phyloP scores from a whole-genome alignment of 2,113 vertebrate genomes.

The Podarcis raffonei region DNA sequence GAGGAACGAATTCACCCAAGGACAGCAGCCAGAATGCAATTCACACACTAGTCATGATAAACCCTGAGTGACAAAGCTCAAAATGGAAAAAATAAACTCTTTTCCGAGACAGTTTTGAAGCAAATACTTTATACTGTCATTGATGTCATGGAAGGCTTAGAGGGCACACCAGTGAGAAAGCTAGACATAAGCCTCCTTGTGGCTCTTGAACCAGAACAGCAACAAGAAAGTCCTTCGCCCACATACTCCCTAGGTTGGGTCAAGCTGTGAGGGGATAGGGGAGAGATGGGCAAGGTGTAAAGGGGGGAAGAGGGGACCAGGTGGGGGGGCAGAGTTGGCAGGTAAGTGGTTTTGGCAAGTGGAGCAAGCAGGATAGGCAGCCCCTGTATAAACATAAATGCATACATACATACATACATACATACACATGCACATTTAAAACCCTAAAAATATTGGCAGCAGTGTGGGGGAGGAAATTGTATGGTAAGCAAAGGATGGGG shows the following conservation, averaged over 20 bases:
- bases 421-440: too few species aligned
- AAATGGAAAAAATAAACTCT: neutral
- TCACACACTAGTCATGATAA: neutral
- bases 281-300: too few species aligned
- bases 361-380: neutral
- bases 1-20: neutral
- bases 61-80: neutral
- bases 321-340: neutral
- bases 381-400: conserved; percentile 23
- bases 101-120: neutral
- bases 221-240: neutral
- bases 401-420: neutral
- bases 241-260: too few species aligned
- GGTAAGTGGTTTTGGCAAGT: neutral
- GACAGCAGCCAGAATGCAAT: neutral
- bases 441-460: neutral
- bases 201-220: neutral
- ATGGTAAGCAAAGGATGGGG: neutral
- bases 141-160: neutral
- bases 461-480: neutral
- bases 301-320: too few species aligned
- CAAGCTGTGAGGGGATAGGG: too few species aligned
- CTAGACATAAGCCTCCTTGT: neutral
- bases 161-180: neutral
- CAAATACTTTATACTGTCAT: neutral